phyloP scores from a whole-genome alignment of 1,140 invertebrate species.

The Kradibia gibbosae region DNA sequence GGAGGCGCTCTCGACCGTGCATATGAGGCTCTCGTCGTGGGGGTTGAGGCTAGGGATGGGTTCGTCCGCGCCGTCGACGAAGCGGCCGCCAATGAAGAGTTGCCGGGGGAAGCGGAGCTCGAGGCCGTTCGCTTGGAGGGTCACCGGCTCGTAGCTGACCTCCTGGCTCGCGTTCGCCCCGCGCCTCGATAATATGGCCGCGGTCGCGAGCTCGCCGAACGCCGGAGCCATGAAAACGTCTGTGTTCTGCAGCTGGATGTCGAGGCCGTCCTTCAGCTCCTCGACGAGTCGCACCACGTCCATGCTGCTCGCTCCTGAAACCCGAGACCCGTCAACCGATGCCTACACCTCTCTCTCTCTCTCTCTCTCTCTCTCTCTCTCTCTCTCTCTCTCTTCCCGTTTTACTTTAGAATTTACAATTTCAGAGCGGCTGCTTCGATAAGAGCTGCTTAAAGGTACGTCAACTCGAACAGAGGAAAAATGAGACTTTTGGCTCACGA shows the following conservation, averaged over 20 bases:
- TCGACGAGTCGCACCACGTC: constrained; percentile 95
- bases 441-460: too few relatives aligned
- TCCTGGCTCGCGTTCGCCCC: constrained; percentile 74
- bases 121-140: constrained; percentile 87
- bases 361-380: neutral
- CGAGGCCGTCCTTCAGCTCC: constrained; percentile 89
- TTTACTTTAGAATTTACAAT: too few relatives aligned
- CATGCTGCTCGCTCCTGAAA: constrained; percentile 91
- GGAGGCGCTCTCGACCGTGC: constrained; percentile 81
- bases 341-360: neutral
- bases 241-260: constrained; percentile 87
- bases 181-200: constrained; percentile 79
- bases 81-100: constrained; percentile 92
- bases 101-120: constrained; percentile 89
- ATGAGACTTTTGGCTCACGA: too few relatives aligned
- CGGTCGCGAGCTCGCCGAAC: constrained; percentile 85
- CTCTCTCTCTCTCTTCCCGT: too few relatives aligned
- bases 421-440: too few relatives aligned
- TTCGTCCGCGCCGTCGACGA: constrained; percentile 83
- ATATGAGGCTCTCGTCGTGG: constrained; percentile 86
- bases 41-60: constrained; percentile 86
- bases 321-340: too few relatives aligned
- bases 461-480: too few relatives aligned
- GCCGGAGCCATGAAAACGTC: constrained; percentile 94
- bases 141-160: constrained; percentile 82